phyloP scores from a whole-genome alignment of 2,797 vertebrate species.

The Cercopithecus hamlyni region DNA sequence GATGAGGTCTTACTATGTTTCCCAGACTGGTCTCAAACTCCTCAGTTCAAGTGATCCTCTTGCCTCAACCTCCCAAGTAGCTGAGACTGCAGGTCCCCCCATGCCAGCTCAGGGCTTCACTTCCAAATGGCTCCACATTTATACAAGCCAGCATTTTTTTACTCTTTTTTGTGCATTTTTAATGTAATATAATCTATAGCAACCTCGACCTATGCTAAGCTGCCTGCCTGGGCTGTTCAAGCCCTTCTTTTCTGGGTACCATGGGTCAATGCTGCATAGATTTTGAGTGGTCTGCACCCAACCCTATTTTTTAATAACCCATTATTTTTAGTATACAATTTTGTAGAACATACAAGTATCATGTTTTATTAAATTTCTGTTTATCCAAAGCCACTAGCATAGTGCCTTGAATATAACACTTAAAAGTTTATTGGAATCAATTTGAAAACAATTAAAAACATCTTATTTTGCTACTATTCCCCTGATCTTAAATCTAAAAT shows the following conservation, averaged over 20 bases:
- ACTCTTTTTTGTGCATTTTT: slow-evolving; percentile 13
- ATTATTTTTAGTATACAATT: slow-evolving; percentile 15
- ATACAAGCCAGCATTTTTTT: slow-evolving; percentile 30
- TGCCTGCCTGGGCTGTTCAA: neutral
- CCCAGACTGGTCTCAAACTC: neutral
- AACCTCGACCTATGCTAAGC: neutral
- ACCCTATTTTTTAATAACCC: neutral
- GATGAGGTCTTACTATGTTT: neutral
- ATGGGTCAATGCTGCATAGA: slow-evolving; percentile 23
- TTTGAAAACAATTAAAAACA: slow-evolving; percentile 41
- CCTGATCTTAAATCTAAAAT: slow-evolving; percentile 46
- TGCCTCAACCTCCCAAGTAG: neutral
- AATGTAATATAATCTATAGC: slow-evolving; percentile 11
- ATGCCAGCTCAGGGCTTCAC: neutral
- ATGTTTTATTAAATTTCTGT: slow-evolving; percentile 6
- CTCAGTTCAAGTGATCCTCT: neutral
- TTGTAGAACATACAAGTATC: neutral
- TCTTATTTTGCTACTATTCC: slow-evolving; percentile 16
- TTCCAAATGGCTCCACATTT: slow-evolving; percentile 29
- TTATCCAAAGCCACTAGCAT: slow-evolving; percentile 2
- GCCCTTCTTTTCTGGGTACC: neutral
- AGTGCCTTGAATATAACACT: neutral
- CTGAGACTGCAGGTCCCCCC: neutral
- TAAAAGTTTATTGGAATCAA: neutral
- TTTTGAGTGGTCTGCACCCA: neutral